Base-by-base conservation (phyloP, 2,888 invertebrate genomes). In the Miltochrista miniata region DNA sequence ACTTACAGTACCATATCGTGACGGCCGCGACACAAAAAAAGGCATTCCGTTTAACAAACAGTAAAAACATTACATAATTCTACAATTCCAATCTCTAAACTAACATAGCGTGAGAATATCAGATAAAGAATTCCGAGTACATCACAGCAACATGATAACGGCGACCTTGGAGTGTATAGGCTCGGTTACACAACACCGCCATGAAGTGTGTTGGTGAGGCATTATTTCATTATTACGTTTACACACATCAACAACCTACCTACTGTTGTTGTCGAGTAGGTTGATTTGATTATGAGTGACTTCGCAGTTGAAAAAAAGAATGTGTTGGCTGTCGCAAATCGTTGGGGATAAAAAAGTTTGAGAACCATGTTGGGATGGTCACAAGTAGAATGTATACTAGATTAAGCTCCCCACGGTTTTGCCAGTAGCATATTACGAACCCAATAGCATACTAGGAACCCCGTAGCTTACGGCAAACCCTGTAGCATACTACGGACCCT, bases 61-160 rank as follows among this genome's bases (percentile, higher is more conserved):
- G 48, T 48, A 41, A 58, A n/a, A 64, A 50, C 53, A 55, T 55
- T 51, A 63, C 61, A 63, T 45, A 45, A 46, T 44, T 40, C 43
- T 49, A 51, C 45, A 48, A 39, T 36, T 18, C 56, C 56, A 61
- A 68, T 68, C 59, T 63, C 34, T 56, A 59, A 66, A 63, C 69
- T 60, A 66, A 64, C 62, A 64, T 79, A 69, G 71, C 79, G 78
- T 79, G 80, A 77, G 80, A 79, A 74, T 68, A 70, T 72, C 66
- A 70, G 76, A 78, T 80, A 78, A 78, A 74, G 57, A 70, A 66
- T 65, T 64, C 51, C 40, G 61, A 60, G 67, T 64, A 67, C 65
- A 73, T 70, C 66, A 69, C 63, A 58, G 56, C 64, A 58, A 56
- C 54, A 58, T 68, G 74, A 69, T 74, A 74, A 68, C 67, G 56